A percentile compares a stretch with the other conserved stretches of the same genome.
Evolutionary conservation across 2,113 vertebrate genomes (phyloP).

Genomic region (Glaucomys volans): DNA sequence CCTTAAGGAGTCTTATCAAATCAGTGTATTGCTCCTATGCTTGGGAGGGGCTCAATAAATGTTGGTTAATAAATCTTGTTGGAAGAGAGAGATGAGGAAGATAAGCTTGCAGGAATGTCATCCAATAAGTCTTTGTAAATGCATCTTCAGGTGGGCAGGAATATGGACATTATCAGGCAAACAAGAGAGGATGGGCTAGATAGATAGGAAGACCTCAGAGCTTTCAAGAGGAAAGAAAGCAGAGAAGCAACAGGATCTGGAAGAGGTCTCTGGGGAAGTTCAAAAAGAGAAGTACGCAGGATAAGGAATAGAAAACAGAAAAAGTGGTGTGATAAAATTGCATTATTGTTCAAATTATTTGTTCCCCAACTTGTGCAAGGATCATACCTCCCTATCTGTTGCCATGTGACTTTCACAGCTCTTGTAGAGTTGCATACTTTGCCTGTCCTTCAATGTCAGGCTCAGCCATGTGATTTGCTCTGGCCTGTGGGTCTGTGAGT

Average conservation of each 20-base stretch:
- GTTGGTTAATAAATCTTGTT: not conserved
- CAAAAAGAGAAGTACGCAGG: not conserved
- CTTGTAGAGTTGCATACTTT: not conserved
- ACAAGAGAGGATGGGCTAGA: not conserved
- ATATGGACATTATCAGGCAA: not conserved
- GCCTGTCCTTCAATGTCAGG: too few relatives aligned
- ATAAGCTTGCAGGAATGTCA: not conserved
- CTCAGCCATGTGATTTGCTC: not conserved
- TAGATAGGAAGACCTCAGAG: not conserved
- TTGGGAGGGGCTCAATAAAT: not conserved
- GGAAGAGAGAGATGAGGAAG: not conserved
- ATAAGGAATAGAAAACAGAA: not conserved
- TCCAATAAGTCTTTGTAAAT: not conserved
- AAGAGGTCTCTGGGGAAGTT: not conserved
- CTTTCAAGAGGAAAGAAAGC: not conserved
- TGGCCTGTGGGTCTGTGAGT: not conserved
- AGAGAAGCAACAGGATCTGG: not conserved
- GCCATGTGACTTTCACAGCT: not conserved
- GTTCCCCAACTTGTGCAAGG: too few relatives aligned
- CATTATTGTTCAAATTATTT: not conserved
- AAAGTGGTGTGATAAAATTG: not conserved
- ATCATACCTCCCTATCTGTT: not conserved
- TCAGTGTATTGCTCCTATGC: not conserved
- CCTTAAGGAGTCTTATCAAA: slow-evolving; percentile 9
- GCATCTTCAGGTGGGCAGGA: not conserved